These are phyloP conservation scores for Clavelina lepadiformis DNA, from an alignment of 23 tunicate genomes.

Conservation along the genomic window DNA sequence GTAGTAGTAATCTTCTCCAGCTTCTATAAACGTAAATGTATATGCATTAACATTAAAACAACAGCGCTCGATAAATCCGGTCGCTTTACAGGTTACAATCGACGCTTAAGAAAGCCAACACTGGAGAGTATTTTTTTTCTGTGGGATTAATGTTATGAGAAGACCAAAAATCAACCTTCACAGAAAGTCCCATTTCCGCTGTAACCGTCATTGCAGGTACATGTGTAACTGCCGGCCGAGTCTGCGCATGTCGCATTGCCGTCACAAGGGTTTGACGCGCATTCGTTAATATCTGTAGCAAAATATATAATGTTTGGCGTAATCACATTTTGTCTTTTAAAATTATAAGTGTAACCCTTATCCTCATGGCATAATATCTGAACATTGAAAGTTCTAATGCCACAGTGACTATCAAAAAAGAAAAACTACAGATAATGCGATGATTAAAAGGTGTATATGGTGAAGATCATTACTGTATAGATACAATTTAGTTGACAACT, in stretches of 20 bases:
- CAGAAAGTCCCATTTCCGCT: slow-evolving; percentile 25
- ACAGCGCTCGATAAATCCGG: too few relatives aligned
- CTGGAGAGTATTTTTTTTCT: too few relatives aligned
- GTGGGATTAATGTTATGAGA: too few relatives aligned
- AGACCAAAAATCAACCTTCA: not conserved
- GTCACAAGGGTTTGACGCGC: slow-evolving; percentile 16
- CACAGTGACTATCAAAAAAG: not conserved
- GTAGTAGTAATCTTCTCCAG: slow-evolving; percentile 8
- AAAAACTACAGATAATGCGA: not conserved
- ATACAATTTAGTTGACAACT: too few relatives aligned
- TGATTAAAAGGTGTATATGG: too few relatives aligned
- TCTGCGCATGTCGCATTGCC: slow-evolving; percentile 26
- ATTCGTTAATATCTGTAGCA: slow-evolving; percentile 28
- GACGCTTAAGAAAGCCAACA: not conserved
- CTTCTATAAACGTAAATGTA: not conserved
- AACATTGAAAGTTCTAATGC: not conserved
- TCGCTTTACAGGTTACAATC: too few relatives aligned
- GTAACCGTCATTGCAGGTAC: slow-evolving; percentile 8
- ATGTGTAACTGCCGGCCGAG: slow-evolving; percentile 13
- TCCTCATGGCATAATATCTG: not conserved
- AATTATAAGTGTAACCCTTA: too few relatives aligned
- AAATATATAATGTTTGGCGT: too few relatives aligned
- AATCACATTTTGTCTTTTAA: too few relatives aligned
- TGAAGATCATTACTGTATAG: too few relatives aligned
- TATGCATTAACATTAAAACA: too few relatives aligned